Conservation (phyloP, 2,888 invertebrate genomes). For the Acronicta leporina region DNA sequence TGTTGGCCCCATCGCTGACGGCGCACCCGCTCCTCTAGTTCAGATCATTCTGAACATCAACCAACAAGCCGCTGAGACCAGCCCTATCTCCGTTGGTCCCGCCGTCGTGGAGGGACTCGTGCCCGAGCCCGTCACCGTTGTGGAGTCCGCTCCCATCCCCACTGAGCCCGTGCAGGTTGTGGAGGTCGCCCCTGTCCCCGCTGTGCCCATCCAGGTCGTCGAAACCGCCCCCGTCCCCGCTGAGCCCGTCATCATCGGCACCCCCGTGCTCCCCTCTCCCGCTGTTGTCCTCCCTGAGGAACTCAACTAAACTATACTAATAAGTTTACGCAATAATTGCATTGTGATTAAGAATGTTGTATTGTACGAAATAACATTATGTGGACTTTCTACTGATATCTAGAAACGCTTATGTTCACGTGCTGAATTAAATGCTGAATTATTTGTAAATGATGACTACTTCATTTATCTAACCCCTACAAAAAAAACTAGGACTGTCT, state of each 20-base stretch:
- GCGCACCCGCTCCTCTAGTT: constrained; percentile 52
- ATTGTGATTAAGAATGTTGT: no score
- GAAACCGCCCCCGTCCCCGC: constrained; percentile 50
- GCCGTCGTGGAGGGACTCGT: constrained; percentile 16
- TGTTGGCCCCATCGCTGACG: constrained; percentile 18
- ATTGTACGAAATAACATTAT: not conserved
- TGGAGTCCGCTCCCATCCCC: constrained; percentile 29
- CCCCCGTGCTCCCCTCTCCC: constrained; percentile 51
- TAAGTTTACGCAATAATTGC: no score
- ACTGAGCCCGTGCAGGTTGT: constrained; percentile 20
- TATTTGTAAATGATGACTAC: not conserved
- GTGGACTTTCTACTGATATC: not conserved
- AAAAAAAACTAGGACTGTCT: not conserved
- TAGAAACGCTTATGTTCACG: constrained; percentile 5
- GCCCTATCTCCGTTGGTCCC: constrained; percentile 38
- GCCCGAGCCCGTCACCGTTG: constrained; percentile 37
- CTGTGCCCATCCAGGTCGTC: constrained; percentile 37
- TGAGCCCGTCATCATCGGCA: constrained; percentile 26
- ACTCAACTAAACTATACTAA: constrained; percentile 61
- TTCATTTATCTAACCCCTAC: not conserved
- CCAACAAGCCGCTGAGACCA: constrained; percentile 37
- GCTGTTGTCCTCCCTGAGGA: constrained; percentile 61
- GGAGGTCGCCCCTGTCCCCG: constrained; percentile 39
- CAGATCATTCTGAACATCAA: constrained; percentile 63
- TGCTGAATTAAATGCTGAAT: constrained; percentile 4